phyloP scores from a whole-genome alignment of 2,113 vertebrate genomes.

The Morone saxatilis region DNA sequence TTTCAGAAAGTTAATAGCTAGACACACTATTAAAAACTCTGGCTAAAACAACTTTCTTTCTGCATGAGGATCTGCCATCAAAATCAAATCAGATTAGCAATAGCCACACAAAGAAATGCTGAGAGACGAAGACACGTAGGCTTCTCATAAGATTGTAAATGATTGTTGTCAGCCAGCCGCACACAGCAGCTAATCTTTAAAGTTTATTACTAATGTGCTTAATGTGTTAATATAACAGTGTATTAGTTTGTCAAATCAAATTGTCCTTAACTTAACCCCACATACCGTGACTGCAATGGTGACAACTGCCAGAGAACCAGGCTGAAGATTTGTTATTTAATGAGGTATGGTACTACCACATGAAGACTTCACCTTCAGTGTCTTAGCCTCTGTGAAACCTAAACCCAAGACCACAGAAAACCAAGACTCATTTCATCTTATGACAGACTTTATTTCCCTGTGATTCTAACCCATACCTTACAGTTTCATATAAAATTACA shows the following conservation, averaged over 20 bases:
- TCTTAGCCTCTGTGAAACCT: background rate
- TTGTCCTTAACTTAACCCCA: slow-evolving; percentile 87
- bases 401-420: background rate
- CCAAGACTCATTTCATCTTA: background rate
- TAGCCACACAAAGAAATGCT: no score
- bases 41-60: no score
- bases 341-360: slow-evolving; percentile 88
- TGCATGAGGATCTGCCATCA: no score
- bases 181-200: background rate
- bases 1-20: no score
- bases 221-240: background rate
- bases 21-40: no score
- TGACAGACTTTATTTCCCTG: background rate
- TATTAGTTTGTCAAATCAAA: slow-evolving; percentile 23
- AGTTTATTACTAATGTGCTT: background rate
- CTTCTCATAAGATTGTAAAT: no score
- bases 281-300: slow-evolving; percentile 90
- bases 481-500: background rate
- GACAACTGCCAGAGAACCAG: slow-evolving; percentile 87
- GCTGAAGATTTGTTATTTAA: slow-evolving; percentile 95
- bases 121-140: no score
- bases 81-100: no score
- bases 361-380: background rate
- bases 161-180: background rate
- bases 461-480: background rate